Percentiles rank a stretch among this genome's conserved stretches.
phyloP scores from a whole-genome alignment of 2,113 vertebrate species.

The Oriolus oriolus region DNA sequence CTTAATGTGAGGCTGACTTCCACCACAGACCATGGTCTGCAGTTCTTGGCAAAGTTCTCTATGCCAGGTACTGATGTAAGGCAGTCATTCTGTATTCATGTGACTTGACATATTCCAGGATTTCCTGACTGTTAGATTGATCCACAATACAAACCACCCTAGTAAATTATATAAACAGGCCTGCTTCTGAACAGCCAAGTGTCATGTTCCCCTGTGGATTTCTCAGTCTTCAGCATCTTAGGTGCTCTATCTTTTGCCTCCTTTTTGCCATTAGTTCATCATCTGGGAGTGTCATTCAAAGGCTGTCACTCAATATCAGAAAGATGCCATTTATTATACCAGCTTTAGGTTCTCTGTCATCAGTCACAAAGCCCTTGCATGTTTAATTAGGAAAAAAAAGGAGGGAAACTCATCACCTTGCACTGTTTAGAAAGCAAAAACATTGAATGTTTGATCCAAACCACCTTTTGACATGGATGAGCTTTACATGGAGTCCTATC shows the following conservation, averaged over 20 bases:
- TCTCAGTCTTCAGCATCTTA: background rate
- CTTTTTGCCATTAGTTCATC: background rate
- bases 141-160: background rate
- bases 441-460: background rate
- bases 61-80: background rate
- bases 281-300: background rate
- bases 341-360: background rate
- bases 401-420: background rate
- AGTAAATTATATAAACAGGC: background rate
- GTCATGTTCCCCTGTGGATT: background rate
- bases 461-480: background rate
- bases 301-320: background rate
- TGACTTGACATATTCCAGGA: background rate
- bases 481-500: background rate
- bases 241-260: background rate
- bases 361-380: background rate
- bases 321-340: background rate
- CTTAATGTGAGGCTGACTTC: background rate
- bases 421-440: background rate
- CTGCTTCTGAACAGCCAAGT: background rate
- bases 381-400: background rate
- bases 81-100: background rate
- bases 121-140: background rate
- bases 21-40: background rate
- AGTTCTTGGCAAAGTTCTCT: background rate